These are phyloP conservation scores for Cyaniris semiargus DNA, from an alignment of 2,888 invertebrate species.

Conservation along the genomic window DNA sequence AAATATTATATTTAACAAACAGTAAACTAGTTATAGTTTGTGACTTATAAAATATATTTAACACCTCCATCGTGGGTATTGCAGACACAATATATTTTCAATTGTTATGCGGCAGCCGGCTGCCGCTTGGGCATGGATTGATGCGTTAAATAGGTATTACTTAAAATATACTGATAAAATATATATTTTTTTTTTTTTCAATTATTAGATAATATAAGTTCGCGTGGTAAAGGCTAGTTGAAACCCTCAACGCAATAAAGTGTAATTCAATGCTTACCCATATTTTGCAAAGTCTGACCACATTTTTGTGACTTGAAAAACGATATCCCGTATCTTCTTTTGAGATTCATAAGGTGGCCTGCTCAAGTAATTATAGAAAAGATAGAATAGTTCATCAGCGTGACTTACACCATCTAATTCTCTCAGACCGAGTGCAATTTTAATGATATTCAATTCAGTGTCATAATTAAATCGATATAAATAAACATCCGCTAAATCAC, in stretches of 20 bases:
- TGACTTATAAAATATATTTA: too few species aligned
- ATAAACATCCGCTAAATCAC: slow-evolving; percentile 46
- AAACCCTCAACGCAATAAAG: not conserved
- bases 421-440: slow-evolving; percentile 41
- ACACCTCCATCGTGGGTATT: too few species aligned
- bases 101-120: too few species aligned
- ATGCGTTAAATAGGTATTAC: too few species aligned
- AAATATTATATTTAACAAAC: too few species aligned
- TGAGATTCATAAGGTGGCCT: slow-evolving; percentile 55
- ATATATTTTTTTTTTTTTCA: too few species aligned
- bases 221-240: not conserved
- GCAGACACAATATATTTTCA: too few species aligned
- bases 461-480: slow-evolving; percentile 58
- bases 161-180: too few species aligned
- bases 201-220: not conserved
- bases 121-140: too few species aligned
- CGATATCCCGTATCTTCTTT: slow-evolving; percentile 54
- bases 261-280: slow-evolving; percentile 52
- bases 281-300: slow-evolving; percentile 73
- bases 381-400: slow-evolving; percentile 71
- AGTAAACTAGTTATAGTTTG: too few species aligned
- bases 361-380: slow-evolving; percentile 61
- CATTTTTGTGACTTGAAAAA: slow-evolving; percentile 60
- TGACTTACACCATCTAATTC: slow-evolving; percentile 64
- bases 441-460: slow-evolving; percentile 59